Evolutionary conservation across 2,113 vertebrate genomes (phyloP).

Genomic region (Atherinomorus stipes): DNA sequence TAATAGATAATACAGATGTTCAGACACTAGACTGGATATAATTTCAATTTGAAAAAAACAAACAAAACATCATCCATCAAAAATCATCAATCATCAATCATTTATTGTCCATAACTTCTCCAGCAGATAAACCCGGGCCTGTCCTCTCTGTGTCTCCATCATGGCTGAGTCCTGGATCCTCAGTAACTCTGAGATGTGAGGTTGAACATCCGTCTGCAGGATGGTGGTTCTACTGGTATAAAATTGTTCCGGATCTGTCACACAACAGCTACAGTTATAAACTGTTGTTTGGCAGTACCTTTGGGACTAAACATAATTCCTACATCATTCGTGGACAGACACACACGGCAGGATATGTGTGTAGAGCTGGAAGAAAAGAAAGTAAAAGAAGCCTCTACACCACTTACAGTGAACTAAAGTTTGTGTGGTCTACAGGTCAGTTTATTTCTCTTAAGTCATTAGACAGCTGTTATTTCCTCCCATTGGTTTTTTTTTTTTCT

Average conservation of each 20-base stretch:
- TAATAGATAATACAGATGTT: too few relatives aligned
- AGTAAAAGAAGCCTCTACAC: slow-evolving; percentile 23
- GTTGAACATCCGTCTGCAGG: slow-evolving; percentile 21
- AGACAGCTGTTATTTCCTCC: too few relatives aligned
- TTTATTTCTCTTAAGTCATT: too few relatives aligned
- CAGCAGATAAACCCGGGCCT: not conserved
- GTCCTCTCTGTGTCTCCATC: slow-evolving; percentile 45
- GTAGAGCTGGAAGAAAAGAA: slow-evolving; percentile 53
- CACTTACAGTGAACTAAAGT: not conserved
- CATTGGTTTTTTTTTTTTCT: too few relatives aligned
- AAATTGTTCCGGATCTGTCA: not conserved
- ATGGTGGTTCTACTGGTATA: slow-evolving; percentile 57
- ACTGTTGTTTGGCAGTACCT: slow-evolving; percentile 29
- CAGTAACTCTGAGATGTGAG: slow-evolving; percentile 62
- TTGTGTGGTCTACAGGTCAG: slow-evolving; percentile 62
- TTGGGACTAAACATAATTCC: slow-evolving; percentile 26
- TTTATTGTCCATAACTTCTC: too few relatives aligned
- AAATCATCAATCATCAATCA: too few relatives aligned
- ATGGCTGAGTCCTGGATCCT: slow-evolving; percentile 58
- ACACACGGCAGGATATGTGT: slow-evolving; percentile 57
- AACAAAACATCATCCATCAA: too few relatives aligned
- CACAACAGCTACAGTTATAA: not conserved
- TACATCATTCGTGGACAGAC: too few relatives aligned
- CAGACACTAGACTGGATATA: too few relatives aligned
- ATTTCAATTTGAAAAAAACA: too few relatives aligned